phyloP scores from a whole-genome alignment of 2,113 vertebrate genomes.

The Anhinga rufa region DNA sequence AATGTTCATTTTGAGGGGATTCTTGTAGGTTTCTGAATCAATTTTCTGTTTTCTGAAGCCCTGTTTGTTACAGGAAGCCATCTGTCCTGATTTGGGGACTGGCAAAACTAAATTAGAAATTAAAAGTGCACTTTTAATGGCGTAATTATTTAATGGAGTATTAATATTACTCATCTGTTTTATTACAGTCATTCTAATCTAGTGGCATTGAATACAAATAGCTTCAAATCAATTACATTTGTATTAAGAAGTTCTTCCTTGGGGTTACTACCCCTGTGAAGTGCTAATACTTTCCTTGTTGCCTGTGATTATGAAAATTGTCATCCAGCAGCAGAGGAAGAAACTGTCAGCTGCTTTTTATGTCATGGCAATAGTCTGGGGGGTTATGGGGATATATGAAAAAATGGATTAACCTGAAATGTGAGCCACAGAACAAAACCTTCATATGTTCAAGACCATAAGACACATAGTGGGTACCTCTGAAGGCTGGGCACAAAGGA shows the following conservation, averaged over 20 bases:
- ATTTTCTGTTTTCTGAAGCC: neutral
- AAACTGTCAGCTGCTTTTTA: neutral
- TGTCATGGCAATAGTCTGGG: neutral
- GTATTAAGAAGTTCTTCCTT: neutral
- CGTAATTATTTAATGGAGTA: neutral
- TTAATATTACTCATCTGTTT: neutral
- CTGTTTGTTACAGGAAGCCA: neutral
- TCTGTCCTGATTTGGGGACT: neutral
- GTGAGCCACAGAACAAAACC: neutral
- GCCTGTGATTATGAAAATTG: neutral
- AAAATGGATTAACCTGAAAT: neutral
- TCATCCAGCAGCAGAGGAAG: neutral
- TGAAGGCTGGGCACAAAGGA: neutral
- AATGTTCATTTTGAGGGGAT: neutral
- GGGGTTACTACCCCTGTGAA: neutral
- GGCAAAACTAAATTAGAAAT: neutral
- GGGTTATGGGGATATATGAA: neutral
- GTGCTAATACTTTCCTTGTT: neutral
- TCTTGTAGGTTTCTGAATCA: neutral
- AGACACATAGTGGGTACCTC: neutral
- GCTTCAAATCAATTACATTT: neutral
- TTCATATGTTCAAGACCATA: neutral
- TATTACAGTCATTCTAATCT: neutral
- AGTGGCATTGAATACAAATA: neutral
- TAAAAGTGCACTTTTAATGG: neutral